Evolutionary conservation across 2,888 invertebrate species (phyloP).

Genomic region (Brachypalpus laphriformis): DNA sequence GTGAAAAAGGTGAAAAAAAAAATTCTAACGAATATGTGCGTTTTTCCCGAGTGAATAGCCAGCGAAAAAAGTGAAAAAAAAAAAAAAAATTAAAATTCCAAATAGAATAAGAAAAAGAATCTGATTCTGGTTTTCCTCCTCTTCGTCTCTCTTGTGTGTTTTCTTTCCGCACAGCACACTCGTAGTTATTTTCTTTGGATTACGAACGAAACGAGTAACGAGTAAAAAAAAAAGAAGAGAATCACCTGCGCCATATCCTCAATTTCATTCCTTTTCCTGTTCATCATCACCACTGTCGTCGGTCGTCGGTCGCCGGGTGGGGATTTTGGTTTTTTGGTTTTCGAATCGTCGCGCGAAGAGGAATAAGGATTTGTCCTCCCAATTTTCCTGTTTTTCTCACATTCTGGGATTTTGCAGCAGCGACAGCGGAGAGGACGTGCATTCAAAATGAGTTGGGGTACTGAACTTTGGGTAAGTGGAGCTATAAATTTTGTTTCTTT

Average conservation of each 20-base stretch:
- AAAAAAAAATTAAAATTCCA: slow-evolving; percentile 30
- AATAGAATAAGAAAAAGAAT: slow-evolving; percentile 50
- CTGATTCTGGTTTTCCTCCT: slow-evolving; percentile 64
- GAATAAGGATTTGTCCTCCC: slow-evolving; percentile 61
- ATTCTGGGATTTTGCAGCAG: slow-evolving; percentile 59
- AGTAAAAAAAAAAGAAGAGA: slow-evolving; percentile 46
- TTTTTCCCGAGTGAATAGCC: slow-evolving; percentile 55
- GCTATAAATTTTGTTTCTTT: slow-evolving; percentile 24
- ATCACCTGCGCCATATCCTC: slow-evolving; percentile 74
- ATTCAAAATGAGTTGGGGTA: slow-evolving; percentile 82
- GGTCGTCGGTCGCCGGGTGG: too few relatives aligned
- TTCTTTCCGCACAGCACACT: slow-evolving; percentile 57
- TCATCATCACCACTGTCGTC: slow-evolving; percentile 28
- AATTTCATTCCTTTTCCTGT: slow-evolving; percentile 57
- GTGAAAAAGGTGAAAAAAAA: slow-evolving; percentile 37
- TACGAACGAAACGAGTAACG: slow-evolving; percentile 59
- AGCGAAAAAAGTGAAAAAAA: slow-evolving; percentile 1
- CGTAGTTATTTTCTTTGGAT: slow-evolving; percentile 50
- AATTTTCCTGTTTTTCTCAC: slow-evolving; percentile 30
- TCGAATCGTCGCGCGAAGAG: slow-evolving; percentile 22
- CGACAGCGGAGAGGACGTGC: slow-evolving; percentile 75
- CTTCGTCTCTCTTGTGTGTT: slow-evolving; percentile 51
- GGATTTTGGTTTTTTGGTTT: slow-evolving; percentile 13
- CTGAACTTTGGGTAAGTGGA: slow-evolving; percentile 82
- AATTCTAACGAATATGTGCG: slow-evolving; percentile 52